These are phyloP conservation scores for Artibeus lituratus DNA, from an alignment of 2,797 vertebrate species.

Conservation along the genomic window DNA sequence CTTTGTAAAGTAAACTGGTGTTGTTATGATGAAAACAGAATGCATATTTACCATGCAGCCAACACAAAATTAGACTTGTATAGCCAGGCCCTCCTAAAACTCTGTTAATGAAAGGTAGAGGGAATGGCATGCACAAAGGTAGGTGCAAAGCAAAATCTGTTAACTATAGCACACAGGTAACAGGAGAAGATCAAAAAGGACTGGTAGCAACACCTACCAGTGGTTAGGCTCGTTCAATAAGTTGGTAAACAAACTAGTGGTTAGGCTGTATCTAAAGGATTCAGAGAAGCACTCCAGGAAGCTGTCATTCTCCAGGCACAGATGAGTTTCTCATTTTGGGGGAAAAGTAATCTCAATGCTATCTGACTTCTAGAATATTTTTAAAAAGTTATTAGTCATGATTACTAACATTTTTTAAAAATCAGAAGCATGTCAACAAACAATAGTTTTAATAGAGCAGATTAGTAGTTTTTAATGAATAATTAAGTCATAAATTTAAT, in stretches of 20 bases:
- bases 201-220: background rate
- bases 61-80: background rate
- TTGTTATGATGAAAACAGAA: background rate
- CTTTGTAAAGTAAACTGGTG: background rate
- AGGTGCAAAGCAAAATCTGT: background rate
- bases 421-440: background rate
- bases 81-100: background rate
- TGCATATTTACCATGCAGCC: background rate
- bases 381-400: background rate
- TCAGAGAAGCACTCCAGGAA: background rate
- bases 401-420: background rate
- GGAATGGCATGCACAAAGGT: background rate
- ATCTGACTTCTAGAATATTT: background rate
- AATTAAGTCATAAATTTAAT: background rate
- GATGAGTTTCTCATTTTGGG: background rate
- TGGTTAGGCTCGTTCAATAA: background rate
- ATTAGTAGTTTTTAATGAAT: conserved; percentile 10
- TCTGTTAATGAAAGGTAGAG: background rate
- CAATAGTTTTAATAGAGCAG: background rate
- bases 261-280: background rate
- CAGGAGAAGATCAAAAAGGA: background rate
- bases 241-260: background rate
- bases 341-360: background rate
- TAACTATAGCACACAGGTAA: background rate
- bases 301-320: background rate